Evolutionary conservation across 2,113 vertebrate species (phyloP).

Genomic region (Hystrix cristata): DNA sequence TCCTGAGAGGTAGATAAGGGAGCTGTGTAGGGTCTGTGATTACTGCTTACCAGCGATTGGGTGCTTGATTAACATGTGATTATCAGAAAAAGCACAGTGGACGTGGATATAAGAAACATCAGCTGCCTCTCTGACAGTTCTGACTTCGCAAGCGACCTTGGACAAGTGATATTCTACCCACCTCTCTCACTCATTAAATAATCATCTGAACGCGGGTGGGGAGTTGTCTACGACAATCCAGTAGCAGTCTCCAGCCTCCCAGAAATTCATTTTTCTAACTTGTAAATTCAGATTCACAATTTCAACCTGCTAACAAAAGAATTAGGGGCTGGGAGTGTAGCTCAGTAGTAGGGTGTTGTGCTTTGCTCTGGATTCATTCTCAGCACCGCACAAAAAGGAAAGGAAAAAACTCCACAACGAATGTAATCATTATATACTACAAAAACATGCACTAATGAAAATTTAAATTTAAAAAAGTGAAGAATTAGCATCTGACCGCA

Average conservation of each 20-base stretch:
- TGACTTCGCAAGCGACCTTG: neutral
- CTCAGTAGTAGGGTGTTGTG: neutral
- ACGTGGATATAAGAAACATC: neutral
- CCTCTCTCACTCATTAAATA: neutral
- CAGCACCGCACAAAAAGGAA: neutral
- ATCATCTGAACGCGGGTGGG: neutral
- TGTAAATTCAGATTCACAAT: neutral
- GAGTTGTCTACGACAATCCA: neutral
- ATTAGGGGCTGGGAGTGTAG: neutral
- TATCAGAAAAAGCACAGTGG: neutral
- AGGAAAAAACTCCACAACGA: neutral
- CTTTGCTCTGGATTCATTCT: neutral
- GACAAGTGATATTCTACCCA: neutral
- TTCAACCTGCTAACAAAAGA: neutral
- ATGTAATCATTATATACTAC: neutral
- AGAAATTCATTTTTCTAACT: neutral
- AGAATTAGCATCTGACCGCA: neutral
- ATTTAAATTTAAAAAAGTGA: neutral
- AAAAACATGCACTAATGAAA: neutral
- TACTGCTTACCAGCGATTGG: neutral
- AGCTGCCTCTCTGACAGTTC: neutral
- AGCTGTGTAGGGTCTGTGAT: neutral
- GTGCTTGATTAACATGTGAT: neutral
- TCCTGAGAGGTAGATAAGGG: neutral
- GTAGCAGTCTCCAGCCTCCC: neutral